Evolutionary conservation across 2,113 vertebrate genomes (phyloP).

Genomic region (Paramisgurnus dabryanus): DNA sequence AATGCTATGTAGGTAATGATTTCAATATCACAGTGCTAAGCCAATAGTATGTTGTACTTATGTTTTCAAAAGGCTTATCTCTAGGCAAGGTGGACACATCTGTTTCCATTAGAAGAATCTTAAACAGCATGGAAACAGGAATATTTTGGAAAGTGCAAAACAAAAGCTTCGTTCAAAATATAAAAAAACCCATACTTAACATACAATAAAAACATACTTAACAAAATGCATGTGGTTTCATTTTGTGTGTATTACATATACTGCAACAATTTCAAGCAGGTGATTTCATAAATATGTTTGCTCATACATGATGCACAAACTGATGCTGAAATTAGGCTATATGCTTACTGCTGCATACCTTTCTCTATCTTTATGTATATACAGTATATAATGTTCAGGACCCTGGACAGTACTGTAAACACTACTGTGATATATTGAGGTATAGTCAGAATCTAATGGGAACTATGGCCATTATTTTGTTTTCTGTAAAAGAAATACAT

Average conservation of each 20-base stretch:
- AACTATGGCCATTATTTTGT: neutral
- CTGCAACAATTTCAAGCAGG: too few relatives aligned
- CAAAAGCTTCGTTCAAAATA: neutral
- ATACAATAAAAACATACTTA: slow-evolving; percentile 22
- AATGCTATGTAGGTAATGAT: neutral
- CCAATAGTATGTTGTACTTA: too few relatives aligned
- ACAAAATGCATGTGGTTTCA: slow-evolving; percentile 26
- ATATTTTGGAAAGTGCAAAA: slow-evolving; percentile 9
- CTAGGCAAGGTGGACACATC: neutral
- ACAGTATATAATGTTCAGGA: slow-evolving; percentile 37
- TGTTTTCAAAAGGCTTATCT: neutral
- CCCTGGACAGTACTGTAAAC: slow-evolving; percentile 55
- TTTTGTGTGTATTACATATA: neutral
- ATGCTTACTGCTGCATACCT: neutral
- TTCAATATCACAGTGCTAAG: too few relatives aligned
- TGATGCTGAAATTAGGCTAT: neutral
- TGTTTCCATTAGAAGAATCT: neutral
- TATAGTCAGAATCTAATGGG: too few relatives aligned
- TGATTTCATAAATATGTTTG: too few relatives aligned
- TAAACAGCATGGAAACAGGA: slow-evolving; percentile 2
- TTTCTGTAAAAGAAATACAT: neutral
- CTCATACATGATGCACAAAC: neutral
- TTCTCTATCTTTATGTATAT: slow-evolving; percentile 15
- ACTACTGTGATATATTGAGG: neutral
- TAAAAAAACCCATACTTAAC: neutral